Conservation (phyloP, 1,140 invertebrate species). For the Nixonia krombeini region DNA sequence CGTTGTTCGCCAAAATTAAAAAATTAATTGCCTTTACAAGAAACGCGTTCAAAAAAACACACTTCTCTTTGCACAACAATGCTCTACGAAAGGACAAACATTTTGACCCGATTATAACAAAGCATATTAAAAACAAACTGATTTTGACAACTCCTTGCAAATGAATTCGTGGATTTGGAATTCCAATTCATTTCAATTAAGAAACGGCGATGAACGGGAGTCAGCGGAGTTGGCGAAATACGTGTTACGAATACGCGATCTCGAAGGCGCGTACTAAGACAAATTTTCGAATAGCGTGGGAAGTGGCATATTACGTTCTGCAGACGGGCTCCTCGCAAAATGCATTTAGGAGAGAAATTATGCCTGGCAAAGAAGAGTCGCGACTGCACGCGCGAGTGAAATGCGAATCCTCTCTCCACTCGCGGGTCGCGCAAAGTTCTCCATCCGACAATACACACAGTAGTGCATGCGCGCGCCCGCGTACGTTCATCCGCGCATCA, state of each 20-base stretch:
- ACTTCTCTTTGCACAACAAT: too few species aligned
- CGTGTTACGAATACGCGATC: conserved; percentile 2
- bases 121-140: too few species aligned
- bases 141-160: too few species aligned
- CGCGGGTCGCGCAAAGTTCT: conserved; percentile 5
- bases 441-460: not conserved
- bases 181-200: not conserved
- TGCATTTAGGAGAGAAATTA: conserved; percentile 13
- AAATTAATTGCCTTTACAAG: too few species aligned
- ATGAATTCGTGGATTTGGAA: too few species aligned
- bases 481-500: conserved; percentile 25
- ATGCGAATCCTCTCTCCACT: conserved; percentile 31
- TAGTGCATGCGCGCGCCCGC: conserved; percentile 4
- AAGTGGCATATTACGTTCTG: not conserved
- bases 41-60: too few species aligned
- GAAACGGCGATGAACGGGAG: not conserved
- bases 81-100: too few species aligned
- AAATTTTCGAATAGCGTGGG: not conserved
- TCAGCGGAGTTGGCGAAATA: conserved; percentile 18
- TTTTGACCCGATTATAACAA: too few species aligned
- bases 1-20: too few species aligned
- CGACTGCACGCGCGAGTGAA: conserved; percentile 28
- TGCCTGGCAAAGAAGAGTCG: conserved; percentile 12
- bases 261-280: not conserved
- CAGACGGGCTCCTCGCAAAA: not conserved